Base-by-base conservation (phyloP, 2,113 vertebrate species). In the Cathartes aura region DNA sequence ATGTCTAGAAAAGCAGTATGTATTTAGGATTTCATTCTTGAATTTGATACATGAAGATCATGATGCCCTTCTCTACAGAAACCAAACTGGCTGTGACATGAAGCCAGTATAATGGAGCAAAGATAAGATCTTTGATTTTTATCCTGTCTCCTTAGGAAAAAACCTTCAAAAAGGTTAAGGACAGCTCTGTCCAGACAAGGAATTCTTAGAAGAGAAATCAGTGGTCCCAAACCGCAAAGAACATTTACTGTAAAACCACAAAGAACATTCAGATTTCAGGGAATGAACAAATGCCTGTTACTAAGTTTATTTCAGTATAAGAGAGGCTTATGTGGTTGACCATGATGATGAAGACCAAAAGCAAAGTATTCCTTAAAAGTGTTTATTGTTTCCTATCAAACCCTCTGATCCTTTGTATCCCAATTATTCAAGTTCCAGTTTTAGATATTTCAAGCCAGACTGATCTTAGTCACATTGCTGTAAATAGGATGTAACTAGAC, bases 401-500 rank as follows among this genome's bases (percentile, higher is more conserved):
- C 12, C 17, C 18, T 89, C 70, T 71, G 64, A 89, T 72, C 42
- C 6, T 60, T 64, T 72, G 6, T 27, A 72, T n/a, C 60, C 56
- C 75, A 75, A 55, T 60, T 64, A 56, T 92, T 63, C 30, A 70
- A 52, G 16, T 56, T 89, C 26, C 60, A 71, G 10, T 82, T 81
- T 74, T 78, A 89, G 45, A 59, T 72, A 38, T 60, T 91, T 82
- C 16, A 48, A 82, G 40, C 23, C 18, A 63, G 68, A 43, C 47
- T 70, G 48, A 64, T 87, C 40, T 89, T 63, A 29, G 30, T 82
- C 70, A 45, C 5, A 17, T 24, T 67, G 24, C 56, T 89, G 58
- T 82, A 94, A 91, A 91, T 75, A 95, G 30, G 76, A 74, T 82
- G 59, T 40, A 95, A 89, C 12, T 78, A 67, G 74, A 67, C 64